Conservation (phyloP, 2,888 invertebrate genomes). For the Crocallis elinguaria region DNA sequence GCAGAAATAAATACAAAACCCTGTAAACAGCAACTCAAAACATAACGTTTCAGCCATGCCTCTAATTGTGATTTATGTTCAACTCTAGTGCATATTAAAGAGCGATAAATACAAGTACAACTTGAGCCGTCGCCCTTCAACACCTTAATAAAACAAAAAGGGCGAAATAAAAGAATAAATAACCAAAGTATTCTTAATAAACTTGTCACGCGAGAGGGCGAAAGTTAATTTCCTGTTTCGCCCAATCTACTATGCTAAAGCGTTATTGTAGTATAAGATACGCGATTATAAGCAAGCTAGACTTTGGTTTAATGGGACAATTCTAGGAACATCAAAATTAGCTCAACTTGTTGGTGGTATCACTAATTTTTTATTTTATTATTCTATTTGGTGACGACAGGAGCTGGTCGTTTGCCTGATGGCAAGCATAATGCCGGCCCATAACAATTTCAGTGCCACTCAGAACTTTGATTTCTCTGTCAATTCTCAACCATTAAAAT, state of each 20-base stretch:
- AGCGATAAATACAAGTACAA: constrained; percentile 13
- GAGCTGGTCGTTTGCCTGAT: too few species aligned
- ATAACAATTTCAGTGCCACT: too few species aligned
- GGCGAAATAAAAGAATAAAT: constrained; percentile 66
- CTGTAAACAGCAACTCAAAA: background rate
- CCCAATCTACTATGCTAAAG: constrained; percentile 55
- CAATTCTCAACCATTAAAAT: too few species aligned
- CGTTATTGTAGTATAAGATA: constrained; percentile 30
- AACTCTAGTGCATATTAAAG: constrained; percentile 19
- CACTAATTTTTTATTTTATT: too few species aligned
- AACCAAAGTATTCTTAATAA: constrained; percentile 76
- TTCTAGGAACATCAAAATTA: too few species aligned
- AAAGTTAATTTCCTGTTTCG: constrained; percentile 81
- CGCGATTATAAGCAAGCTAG: constrained; percentile 24
- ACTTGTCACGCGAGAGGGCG: constrained; percentile 77
- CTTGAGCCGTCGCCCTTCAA: constrained; percentile 44
- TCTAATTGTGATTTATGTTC: constrained; percentile 21
- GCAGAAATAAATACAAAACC: too few species aligned
- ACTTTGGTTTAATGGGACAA: too few species aligned
- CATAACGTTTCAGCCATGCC: background rate
- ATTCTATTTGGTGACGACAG: too few species aligned
- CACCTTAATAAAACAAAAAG: constrained; percentile 52
- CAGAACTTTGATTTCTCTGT: too few species aligned
- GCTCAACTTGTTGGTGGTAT: too few species aligned
- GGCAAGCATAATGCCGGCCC: too few species aligned